Evolutionary conservation across 2,888 invertebrate species (phyloP), one percentile per base, ranked within the genome.

Genomic region (Drosophila neutralis): DNA sequence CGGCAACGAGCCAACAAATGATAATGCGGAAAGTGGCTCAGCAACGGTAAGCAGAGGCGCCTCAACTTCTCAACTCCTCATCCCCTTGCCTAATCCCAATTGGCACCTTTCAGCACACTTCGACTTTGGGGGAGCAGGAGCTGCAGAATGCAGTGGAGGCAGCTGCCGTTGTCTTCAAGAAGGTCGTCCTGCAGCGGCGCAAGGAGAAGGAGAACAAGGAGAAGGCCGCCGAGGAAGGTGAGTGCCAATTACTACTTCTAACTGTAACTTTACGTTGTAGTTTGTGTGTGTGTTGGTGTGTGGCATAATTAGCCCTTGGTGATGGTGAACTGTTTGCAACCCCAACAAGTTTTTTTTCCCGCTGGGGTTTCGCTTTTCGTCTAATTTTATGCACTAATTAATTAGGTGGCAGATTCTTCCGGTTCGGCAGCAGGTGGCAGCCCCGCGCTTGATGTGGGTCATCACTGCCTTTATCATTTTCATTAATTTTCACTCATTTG

Each of bases 61-160:
- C 15, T 13, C 7, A 13, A 27, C 6, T 13, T 13, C n/a, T 29
- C 8, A 15, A 21, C 11, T 29, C 11, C 8, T 27, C 13, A 18
- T 18, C 29, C 40, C 29, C 15, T 57, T 45, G 15, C 15, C 45
- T 45, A 45, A 45, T 24, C 24, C 24, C 45, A 45, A 45, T 24
- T 24, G 45, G 4, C 18, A 27, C 27, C 29, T 21, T 57, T 73
- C 66, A 80, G 79, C 92, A 93, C 70, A 92, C 92, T 70, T 92
- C 91, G 71, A 93, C 92, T 13, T 68, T 93, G 74, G 93, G 93
- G 21, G 92, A 93, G 69, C 92, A 92, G 69, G 93, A 93, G 87
- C 91, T 93, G 49, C 93, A 93, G 75, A 93, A 91, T 91, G 93
- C 93, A 69, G 93, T 93, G 49, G 93, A 93, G 68, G 93, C 93